Conservation (phyloP, 2,113 vertebrate genomes). For the Dermatemys mawii region DNA sequence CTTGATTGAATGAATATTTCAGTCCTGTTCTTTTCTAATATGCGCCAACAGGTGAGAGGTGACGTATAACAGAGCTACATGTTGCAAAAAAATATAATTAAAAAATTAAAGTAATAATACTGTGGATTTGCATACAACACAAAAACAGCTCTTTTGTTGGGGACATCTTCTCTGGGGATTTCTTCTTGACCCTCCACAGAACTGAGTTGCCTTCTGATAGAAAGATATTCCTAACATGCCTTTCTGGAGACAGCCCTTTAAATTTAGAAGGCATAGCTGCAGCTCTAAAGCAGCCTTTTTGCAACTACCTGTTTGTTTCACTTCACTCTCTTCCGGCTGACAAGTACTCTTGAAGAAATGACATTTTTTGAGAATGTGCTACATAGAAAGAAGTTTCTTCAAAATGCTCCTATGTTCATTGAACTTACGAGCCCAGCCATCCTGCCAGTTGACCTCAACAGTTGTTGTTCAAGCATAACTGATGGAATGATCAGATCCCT, state of each 20-base stretch:
- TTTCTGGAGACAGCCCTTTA: neutral
- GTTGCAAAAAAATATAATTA: neutral
- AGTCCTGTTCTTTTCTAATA: neutral
- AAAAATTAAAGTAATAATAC: neutral
- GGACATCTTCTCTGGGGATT: neutral
- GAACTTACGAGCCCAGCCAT: neutral
- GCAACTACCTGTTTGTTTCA: neutral
- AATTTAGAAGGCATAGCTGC: neutral
- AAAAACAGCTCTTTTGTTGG: neutral
- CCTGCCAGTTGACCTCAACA: neutral
- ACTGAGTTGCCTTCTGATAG: neutral
- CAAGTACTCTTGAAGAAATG: neutral
- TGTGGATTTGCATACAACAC: neutral
- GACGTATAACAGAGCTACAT: neutral
- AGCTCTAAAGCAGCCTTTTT: neutral
- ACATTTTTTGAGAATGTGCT: neutral
- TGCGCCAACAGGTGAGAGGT: neutral
- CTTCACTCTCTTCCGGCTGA: neutral
- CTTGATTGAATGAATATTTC: neutral
- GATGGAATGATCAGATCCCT: neutral
- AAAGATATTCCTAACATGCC: neutral
- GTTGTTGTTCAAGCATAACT: neutral
- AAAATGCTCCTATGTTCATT: neutral
- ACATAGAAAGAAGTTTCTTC: neutral
- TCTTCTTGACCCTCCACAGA: neutral